Conservation (phyloP, 2,797 vertebrate species). For the Takifugu ocellatus region DNA sequence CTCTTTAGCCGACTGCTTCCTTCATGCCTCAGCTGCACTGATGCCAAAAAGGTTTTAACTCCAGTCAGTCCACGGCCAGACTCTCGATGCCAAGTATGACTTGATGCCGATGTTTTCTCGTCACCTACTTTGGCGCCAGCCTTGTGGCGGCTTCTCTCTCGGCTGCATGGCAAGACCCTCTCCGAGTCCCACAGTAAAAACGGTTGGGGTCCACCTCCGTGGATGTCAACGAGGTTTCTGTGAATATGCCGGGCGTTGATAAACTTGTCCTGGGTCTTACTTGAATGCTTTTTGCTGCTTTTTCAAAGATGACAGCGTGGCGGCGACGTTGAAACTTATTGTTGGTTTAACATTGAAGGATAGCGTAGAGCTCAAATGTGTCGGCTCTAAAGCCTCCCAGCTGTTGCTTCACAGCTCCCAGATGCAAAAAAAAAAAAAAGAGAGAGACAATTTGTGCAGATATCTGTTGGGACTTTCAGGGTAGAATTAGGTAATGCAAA, state of each 20-base stretch:
- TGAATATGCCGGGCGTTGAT: conserved; percentile 4
- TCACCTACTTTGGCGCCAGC: conserved; percentile 1
- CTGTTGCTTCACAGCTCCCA: conserved; percentile 24
- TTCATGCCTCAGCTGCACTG: conserved; percentile 78
- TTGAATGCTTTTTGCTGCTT: conserved; percentile 14
- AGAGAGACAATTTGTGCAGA: conserved; percentile 29
- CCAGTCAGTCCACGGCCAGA: conserved; percentile 71
- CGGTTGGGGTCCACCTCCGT: conserved; percentile 15
- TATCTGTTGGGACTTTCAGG: conserved; percentile 37
- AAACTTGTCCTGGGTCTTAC: conserved; percentile 13
- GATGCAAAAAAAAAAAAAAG: conserved; percentile 34
- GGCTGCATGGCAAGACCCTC: conserved; percentile 12
- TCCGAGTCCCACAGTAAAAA: conserved; percentile 24
- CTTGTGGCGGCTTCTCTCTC: conserved; percentile 14
- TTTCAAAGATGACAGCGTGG: conserved; percentile 5
- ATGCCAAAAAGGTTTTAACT: conserved; percentile 78
- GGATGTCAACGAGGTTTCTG: conserved; percentile 10
- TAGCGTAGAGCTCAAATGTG: conserved; percentile 2
- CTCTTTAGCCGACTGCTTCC: conserved; percentile 81
- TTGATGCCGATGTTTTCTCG: neutral
- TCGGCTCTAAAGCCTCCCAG: conserved; percentile 1
- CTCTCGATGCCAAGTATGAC: conserved; percentile 44
- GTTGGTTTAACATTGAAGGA: neutral
- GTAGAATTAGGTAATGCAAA: conserved; percentile 33
- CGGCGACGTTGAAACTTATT: neutral